Conservation (phyloP, 1,140 invertebrate species). For the Philotrypesis tridentata region DNA sequence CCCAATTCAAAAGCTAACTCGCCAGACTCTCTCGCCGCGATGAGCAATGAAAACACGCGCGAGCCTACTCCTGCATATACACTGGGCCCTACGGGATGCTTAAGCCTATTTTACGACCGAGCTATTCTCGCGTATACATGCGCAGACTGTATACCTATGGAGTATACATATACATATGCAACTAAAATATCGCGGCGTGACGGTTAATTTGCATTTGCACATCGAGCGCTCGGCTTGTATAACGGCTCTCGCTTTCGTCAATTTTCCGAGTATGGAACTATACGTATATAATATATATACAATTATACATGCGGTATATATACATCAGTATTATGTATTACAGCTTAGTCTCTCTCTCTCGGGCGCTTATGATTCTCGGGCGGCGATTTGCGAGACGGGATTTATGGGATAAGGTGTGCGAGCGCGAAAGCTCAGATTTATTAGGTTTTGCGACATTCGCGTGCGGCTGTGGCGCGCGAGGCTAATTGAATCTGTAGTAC, state of each 20-base stretch:
- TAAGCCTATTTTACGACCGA: constrained; percentile 62
- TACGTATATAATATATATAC: neutral
- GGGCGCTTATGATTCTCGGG: neutral
- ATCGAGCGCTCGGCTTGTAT: neutral
- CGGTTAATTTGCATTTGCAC: constrained; percentile 42
- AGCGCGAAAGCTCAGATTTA: neutral
- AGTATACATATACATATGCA: neutral
- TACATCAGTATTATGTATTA: no score
- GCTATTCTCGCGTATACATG: no score
- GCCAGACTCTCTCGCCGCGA: neutral
- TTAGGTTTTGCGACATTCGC: neutral
- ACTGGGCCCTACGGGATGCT: constrained; percentile 44
- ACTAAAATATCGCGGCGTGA: neutral
- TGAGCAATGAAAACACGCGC: neutral
- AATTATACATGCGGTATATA: neutral
- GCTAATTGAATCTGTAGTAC: neutral
- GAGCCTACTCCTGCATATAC: no score
- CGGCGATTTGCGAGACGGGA: neutral
- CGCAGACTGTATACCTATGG: neutral
- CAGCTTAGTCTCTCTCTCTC: no score
- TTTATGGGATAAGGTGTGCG: neutral
- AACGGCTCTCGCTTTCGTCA: neutral
- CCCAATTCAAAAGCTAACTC: neutral
- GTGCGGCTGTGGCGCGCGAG: no score
- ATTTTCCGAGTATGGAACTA: constrained; percentile 10